Percentiles rank a stretch among this genome's conserved stretches.
Conservation (phyloP, 2,797 vertebrate species). For the Pipistrellus pipistrellus region DNA sequence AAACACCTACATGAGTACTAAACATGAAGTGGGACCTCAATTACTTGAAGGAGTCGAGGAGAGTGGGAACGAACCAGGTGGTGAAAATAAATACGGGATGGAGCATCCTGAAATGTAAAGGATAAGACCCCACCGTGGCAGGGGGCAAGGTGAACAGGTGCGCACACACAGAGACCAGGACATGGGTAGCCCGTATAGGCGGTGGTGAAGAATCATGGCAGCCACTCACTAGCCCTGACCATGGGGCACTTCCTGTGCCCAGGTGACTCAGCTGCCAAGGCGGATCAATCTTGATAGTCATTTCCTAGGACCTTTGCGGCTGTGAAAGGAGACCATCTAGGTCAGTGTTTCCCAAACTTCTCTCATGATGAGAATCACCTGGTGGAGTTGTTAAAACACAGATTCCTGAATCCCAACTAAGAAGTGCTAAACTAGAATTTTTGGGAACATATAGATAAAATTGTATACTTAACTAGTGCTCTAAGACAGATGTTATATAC, state of each 20-base stretch:
- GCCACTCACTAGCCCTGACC: not conserved
- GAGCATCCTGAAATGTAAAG: not conserved
- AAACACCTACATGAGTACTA: not conserved
- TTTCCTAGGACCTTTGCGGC: not conserved
- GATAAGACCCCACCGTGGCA: not conserved
- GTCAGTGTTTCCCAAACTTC: too few relatives aligned
- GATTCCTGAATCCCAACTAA: too few relatives aligned
- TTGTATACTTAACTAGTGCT: too few relatives aligned
- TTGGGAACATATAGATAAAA: too few relatives aligned
- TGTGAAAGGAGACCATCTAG: not conserved
- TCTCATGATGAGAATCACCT: too few relatives aligned
- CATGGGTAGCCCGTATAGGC: not conserved
- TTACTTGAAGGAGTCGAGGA: constrained; percentile 13
- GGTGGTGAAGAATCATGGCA: not conserved
- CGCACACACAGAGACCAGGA: not conserved
- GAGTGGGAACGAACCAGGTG: not conserved
- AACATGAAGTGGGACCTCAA: not conserved
- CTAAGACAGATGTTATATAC: too few relatives aligned
- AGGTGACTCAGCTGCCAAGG: not conserved
- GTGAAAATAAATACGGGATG: not conserved
- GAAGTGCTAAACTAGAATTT: too few relatives aligned
- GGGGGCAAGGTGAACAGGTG: not conserved
- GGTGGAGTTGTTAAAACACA: too few relatives aligned
- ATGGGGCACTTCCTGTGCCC: not conserved
- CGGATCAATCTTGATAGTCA: not conserved